Evolutionary conservation across 2,797 vertebrate genomes (phyloP).

Genomic region (Xerus rutilus): DNA sequence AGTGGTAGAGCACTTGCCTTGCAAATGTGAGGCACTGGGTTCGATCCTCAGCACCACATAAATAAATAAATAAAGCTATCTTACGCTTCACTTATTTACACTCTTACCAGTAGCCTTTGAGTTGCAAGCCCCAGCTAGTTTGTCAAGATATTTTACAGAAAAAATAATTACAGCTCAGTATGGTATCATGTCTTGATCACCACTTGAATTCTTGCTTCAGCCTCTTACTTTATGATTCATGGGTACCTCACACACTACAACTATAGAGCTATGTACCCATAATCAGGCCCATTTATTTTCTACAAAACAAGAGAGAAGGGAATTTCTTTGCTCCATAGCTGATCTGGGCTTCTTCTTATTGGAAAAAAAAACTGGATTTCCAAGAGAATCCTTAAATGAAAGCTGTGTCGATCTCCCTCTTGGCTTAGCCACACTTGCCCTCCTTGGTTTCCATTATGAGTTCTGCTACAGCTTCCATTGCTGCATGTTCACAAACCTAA

Average conservation of each 20-base stretch:
- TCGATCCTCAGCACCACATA: no score
- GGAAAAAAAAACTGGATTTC: background rate
- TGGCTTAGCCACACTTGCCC: background rate
- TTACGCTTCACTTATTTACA: background rate
- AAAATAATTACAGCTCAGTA: background rate
- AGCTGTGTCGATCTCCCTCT: background rate
- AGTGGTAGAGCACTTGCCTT: no score
- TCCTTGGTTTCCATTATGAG: background rate
- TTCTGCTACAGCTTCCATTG: background rate
- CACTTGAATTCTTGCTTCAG: background rate
- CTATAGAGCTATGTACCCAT: background rate
- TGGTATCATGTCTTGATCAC: background rate
- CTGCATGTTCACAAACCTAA: background rate
- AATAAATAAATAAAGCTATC: background rate
- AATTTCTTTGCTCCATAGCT: background rate
- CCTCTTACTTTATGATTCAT: background rate
- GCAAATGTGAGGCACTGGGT: no score
- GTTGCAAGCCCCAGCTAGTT: background rate
- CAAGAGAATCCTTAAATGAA: constrained; percentile 23
- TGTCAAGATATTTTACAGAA: background rate
- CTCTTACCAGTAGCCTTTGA: background rate
- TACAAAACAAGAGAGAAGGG: constrained; percentile 11
- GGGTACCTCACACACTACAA: background rate
- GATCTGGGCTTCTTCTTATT: background rate
- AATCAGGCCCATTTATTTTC: background rate